phyloP scores from a whole-genome alignment of 1,140 invertebrate species.

The Onthophagus taurus region DNA sequence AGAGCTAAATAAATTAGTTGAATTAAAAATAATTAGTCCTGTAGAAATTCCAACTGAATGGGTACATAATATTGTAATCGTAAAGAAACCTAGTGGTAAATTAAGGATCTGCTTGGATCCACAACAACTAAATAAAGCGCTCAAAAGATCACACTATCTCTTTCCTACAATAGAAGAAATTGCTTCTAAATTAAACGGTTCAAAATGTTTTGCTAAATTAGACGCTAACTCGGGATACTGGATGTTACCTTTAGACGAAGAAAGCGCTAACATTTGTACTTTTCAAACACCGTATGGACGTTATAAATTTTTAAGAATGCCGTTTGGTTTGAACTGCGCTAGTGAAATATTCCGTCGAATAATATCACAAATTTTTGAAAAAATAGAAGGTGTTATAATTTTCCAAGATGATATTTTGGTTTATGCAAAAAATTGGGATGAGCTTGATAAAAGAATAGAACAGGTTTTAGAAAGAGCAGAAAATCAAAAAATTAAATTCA shows the following conservation, averaged over 20 bases:
- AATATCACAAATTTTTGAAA: conserved; percentile 30
- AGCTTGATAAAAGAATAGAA: conserved; percentile 24
- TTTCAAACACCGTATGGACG: conserved; percentile 38
- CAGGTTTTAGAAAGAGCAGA: conserved; percentile 20
- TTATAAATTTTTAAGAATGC: conserved; percentile 30
- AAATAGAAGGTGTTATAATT: conserved; percentile 29
- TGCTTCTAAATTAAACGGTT: conserved; percentile 29
- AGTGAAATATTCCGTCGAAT: conserved; percentile 37
- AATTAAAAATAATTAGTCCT: conserved; percentile 11
- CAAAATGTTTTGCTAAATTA: conserved; percentile 38
- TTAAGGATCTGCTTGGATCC: conserved; percentile 44
- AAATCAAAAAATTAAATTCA: conserved; percentile 21
- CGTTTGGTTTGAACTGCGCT: conserved; percentile 35
- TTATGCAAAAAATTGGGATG: conserved; percentile 20
- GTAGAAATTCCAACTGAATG: conserved; percentile 36
- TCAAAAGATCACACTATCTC: conserved; percentile 36
- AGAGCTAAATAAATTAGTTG: not conserved
- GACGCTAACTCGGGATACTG: conserved; percentile 37
- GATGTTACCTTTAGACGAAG: conserved; percentile 25
- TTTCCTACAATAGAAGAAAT: conserved; percentile 39
- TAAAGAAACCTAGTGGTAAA: conserved; percentile 37
- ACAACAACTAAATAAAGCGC: conserved; percentile 39
- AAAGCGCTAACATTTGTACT: conserved; percentile 30
- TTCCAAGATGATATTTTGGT: conserved; percentile 37
- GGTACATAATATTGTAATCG: conserved; percentile 39